A percentile compares a stretch with the other conserved stretches of the same genome.
Evolutionary conservation across 1,140 invertebrate species (phyloP).

Genomic region (Aphelenchoides avenae): DNA sequence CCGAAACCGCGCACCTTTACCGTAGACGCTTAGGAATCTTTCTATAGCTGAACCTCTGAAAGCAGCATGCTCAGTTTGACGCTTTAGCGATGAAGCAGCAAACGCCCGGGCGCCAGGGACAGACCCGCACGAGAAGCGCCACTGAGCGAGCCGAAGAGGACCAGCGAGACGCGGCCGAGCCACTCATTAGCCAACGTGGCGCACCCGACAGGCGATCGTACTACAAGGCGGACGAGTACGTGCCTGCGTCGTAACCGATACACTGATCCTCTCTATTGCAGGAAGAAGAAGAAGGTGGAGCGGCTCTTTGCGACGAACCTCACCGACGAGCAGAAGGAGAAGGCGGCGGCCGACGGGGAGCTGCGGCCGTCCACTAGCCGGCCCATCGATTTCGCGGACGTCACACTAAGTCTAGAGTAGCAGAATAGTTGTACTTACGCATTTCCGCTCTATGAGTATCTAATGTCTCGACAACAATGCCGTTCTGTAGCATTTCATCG

Average conservation of each 20-base stretch:
- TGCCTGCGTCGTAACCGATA: conserved; percentile 1
- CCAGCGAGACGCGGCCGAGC: conserved; percentile 17
- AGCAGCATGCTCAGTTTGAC: not conserved
- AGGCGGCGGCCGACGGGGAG: no score
- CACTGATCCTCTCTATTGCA: conserved; percentile 1
- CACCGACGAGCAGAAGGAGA: no score
- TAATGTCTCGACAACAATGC: no score
- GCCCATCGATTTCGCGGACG: no score
- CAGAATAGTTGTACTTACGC: no score
- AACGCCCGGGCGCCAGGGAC: conserved; percentile 29
- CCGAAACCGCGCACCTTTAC: conserved; percentile 1
- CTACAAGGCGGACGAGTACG: conserved; percentile 25
- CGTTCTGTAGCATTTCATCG: no score
- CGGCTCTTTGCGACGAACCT: conserved; percentile 33
- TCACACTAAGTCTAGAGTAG: no score
- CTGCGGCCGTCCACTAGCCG: no score
- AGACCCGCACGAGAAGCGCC: conserved; percentile 13
- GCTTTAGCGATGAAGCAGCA: conserved; percentile 38
- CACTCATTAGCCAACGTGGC: conserved; percentile 21
- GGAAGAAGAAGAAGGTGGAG: conserved; percentile 39
- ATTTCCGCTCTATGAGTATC: no score
- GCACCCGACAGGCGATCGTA: conserved; percentile 29
- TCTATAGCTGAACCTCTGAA: conserved; percentile 1
- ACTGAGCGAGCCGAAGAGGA: conserved; percentile 21
- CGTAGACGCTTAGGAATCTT: conserved; percentile 1